These are phyloP conservation scores for Macrobrachium rosenbergii DNA, from an alignment of 1,140 invertebrate genomes.

Conservation along the genomic window DNA sequence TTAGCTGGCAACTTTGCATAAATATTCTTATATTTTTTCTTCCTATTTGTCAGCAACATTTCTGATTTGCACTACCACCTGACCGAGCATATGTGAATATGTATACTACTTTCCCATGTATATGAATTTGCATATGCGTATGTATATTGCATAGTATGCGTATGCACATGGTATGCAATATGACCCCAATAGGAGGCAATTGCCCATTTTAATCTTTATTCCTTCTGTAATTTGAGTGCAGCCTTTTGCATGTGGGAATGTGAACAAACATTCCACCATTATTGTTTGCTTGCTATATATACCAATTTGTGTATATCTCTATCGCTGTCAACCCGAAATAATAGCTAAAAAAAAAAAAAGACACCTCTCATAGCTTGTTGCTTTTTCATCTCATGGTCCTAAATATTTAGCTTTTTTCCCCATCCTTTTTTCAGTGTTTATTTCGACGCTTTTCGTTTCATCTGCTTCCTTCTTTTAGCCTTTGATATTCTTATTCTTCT, in stretches of 20 bases:
- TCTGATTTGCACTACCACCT: constrained; percentile 58
- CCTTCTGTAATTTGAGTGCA: constrained; percentile 36
- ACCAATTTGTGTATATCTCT: constrained; percentile 37
- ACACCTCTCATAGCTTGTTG: background rate
- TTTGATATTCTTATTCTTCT: too few relatives aligned
- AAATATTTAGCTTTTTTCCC: too few relatives aligned
- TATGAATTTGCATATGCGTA: too few relatives aligned
- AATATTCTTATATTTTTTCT: constrained; percentile 40
- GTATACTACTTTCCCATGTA: constrained; percentile 17
- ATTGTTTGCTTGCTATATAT: constrained; percentile 53
- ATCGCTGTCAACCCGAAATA: constrained; percentile 40
- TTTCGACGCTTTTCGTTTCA: too few relatives aligned
- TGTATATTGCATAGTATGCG: too few relatives aligned
- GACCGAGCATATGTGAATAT: constrained; percentile 25
- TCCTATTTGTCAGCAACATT: constrained; percentile 51
- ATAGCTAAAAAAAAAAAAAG: background rate
- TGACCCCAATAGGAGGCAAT: constrained; percentile 22
- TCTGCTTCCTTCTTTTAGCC: too few relatives aligned
- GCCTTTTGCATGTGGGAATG: constrained; percentile 41
- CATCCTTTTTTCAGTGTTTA: too few relatives aligned
- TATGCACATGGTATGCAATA: background rate
- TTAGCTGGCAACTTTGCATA: constrained; percentile 55
- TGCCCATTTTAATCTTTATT: constrained; percentile 39
- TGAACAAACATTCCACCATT: constrained; percentile 33
- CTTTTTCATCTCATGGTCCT: background rate